Evolutionary conservation across 1,140 invertebrate species (phyloP), one percentile per base, ranked within the genome.

Genomic region (Teleopsis dalmanni): DNA sequence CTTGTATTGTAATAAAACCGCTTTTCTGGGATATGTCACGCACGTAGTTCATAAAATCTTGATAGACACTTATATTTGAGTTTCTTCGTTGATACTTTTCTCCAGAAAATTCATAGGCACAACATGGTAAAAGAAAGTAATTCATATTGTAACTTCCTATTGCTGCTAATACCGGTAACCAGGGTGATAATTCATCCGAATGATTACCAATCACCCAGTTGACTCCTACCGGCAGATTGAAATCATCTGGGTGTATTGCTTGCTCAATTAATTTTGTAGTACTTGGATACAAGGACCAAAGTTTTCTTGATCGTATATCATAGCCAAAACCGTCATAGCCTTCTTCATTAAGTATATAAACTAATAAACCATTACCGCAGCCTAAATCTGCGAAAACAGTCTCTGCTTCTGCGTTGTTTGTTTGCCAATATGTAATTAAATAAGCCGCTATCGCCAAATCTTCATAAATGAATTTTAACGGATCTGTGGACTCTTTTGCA

Each of bases 141-240:
- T 81, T 83, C 50, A 83, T 83, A 43, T 76, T 71, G 51, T 76
- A 75, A 4, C 82, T 78, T 70, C 78, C 81, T 49, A 78, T 80
- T 1, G 88, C 81, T 29, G 94, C 87, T 48, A 98, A 84, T 1
- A 98, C 83, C 27, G 95, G 94, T 57, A 99, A 85, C 95, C 95
- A 99, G 6, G 95, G 94, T 23, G 95, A 97, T 6, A 99, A 71
- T 69, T 98, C 95, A 77, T 98, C 96, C 33, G 93, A 95, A 76
- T 99, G 96, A 77, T 99, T 99, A 34, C 96, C 95, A 71, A 99
- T 95, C 11, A 98, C 72, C 92, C 94, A 98, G 68, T 96, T 89
- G 33, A 73, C 78, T n/a, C 84, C 76, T 19, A 84, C 81, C 65
- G 87, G 91, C n/a, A 81, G 61, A 40, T 76, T 75, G 29, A 79